Evolutionary conservation across 1,140 invertebrate genomes (phyloP).

Genomic region (Lysiphlebus fabarum): DNA sequence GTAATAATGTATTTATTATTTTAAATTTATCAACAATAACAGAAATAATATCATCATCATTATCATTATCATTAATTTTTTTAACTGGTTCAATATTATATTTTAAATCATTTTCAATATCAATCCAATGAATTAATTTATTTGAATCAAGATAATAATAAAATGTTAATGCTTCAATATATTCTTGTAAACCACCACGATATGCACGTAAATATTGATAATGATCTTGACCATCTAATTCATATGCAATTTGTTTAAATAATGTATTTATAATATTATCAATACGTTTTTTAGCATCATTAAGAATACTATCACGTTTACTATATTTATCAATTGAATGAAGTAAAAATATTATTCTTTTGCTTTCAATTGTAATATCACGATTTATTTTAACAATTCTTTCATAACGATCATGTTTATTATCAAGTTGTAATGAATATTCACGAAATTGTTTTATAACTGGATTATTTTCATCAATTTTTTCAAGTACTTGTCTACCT

Average conservation of each 20-base stretch:
- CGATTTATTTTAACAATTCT: slow-evolving; percentile 78
- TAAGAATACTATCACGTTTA: slow-evolving; percentile 58
- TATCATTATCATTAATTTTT: slow-evolving; percentile 22
- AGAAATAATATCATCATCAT: slow-evolving; percentile 14
- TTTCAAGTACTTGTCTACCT: slow-evolving; percentile 42
- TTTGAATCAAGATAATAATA: slow-evolving; percentile 62
- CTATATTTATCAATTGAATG: slow-evolving; percentile 70
- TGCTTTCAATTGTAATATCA: slow-evolving; percentile 91
- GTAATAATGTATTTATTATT: slow-evolving; percentile 46
- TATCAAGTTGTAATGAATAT: slow-evolving; percentile 70
- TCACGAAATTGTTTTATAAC: slow-evolving; percentile 66
- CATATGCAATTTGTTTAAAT: slow-evolving; percentile 68
- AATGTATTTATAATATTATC: slow-evolving; percentile 59
- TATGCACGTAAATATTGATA: slow-evolving; percentile 76
- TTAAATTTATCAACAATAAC: slow-evolving; percentile 18
- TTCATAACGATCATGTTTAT: slow-evolving; percentile 81
- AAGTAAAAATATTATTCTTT: slow-evolving; percentile 82
- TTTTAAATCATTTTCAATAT: slow-evolving; percentile 52
- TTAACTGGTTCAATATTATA: slow-evolving; percentile 35
- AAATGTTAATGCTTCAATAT: slow-evolving; percentile 80
- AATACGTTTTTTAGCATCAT: slow-evolving; percentile 66
- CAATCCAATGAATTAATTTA: slow-evolving; percentile 48
- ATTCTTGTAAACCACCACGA: slow-evolving; percentile 80
- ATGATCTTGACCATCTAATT: slow-evolving; percentile 68
- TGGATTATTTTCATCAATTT: slow-evolving; percentile 58